Evolutionary conservation across 2,797 vertebrate genomes (phyloP).

Genomic region (Lacerta bilineata): DNA sequence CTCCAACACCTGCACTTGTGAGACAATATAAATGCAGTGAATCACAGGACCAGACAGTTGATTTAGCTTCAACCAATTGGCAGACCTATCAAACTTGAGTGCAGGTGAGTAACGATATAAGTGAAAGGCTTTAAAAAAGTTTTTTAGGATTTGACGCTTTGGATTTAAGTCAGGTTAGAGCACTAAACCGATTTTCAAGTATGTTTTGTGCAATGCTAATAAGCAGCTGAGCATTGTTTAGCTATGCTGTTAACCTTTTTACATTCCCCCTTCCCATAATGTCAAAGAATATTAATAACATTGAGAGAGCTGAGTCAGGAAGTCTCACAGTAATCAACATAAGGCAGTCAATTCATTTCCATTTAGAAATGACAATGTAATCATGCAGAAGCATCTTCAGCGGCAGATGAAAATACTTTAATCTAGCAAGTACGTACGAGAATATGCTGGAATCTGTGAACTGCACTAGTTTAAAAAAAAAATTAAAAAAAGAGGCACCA

Average conservation of each 20-base stretch:
- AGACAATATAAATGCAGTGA: background rate
- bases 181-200: background rate
- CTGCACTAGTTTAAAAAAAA: background rate
- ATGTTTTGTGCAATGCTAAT: background rate
- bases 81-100: background rate
- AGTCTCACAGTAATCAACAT: background rate
- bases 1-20: background rate
- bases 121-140: background rate
- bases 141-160: background rate
- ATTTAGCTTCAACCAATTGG: background rate
- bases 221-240: background rate
- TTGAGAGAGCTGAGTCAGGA: background rate
- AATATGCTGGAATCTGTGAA: background rate
- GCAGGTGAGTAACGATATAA: background rate
- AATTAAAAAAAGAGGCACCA: background rate
- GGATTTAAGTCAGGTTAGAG: background rate
- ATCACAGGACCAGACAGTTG: background rate
- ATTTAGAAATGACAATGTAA: background rate
- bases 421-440: background rate
- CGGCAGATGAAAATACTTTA: background rate
- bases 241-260: background rate
- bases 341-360: background rate
- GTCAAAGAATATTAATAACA: background rate
- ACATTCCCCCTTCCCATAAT: background rate
- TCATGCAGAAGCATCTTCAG: background rate